Base-by-base conservation (phyloP, 2,797 vertebrate genomes). In the Parambassis ranga region DNA sequence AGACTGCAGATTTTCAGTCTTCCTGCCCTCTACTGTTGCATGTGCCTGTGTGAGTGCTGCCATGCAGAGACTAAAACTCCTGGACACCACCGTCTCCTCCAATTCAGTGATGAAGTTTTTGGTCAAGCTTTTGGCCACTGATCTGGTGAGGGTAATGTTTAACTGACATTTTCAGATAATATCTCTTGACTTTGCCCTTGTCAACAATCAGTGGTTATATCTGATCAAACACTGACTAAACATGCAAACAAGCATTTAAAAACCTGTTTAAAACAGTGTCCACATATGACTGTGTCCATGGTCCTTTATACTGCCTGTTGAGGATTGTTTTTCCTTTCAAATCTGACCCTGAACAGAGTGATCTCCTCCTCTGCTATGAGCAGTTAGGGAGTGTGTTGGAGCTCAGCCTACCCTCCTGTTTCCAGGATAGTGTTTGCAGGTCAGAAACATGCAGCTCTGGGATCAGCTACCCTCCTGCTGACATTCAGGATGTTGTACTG, bases 291-390 rank as follows among this genome's bases (percentile, higher is more conserved):
- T 50, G 20, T 50, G 26, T 15, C 24, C 8, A 1, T 43, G 31
- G 31, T 15, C 27, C 13, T 20, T 18, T 8, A 22, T 20, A 15
- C 2, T 1, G 28, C 20, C 36, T 6, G 38, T 24, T 35, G 14
- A 24, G n/a, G 30, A 26, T 47, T 73, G 30, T 57, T 55, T 62
- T 51, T 50, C 27, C 27, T 50, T 47, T 49, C 6, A 10, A 13
- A 48, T 52, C 6, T 83, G 36, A 35, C 42, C 57, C 56, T 20
- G 10, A 51, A 14, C 89, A 98, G 97, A 92, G 85, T 67, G 89
- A 92, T 19, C 79, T 97, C 71, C 86, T 86, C 58, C 87, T 87
- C 68, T 97, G 96, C 69, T 92, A 90, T 69, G 87, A 93, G 22
- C 90, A 92, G 85, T 91, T 98, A 0, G 88, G 90, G 75, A 89